A percentile compares a stretch with the other conserved stretches of the same genome.
These are phyloP conservation scores for Meiosimyza platycephala DNA, from an alignment of 2,888 invertebrate genomes.

Conservation along the genomic window DNA sequence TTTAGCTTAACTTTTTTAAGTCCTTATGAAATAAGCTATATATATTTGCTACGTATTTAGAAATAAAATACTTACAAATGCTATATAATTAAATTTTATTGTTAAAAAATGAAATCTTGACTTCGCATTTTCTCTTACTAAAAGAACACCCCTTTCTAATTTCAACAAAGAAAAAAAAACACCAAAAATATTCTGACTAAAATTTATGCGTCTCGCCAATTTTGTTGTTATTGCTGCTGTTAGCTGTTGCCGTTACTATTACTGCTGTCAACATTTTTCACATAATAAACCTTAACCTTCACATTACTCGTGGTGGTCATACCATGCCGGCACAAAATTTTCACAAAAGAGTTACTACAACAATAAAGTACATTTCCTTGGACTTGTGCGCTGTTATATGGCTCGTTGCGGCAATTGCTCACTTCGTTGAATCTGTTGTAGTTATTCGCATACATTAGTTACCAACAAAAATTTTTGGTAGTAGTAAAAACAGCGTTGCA, in stretches of 20 bases:
- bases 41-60: no score
- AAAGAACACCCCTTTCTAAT: background rate
- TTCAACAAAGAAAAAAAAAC: background rate
- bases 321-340: no score
- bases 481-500: no score
- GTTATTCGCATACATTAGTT: no score
- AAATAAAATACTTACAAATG: no score
- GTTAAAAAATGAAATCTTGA: background rate
- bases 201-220: constrained; percentile 22
- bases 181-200: background rate
- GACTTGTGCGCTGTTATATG: no score
- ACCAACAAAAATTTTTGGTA: no score
- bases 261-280: background rate
- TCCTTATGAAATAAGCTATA: no score
- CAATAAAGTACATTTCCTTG: background rate
- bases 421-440: no score
- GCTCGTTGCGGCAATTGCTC: no score
- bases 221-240: constrained; percentile 19
- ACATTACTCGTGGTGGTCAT: constrained; percentile 12
- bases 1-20: no score
- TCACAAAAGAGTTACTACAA: background rate
- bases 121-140: background rate
- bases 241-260: background rate
- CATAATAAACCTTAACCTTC: constrained; percentile 25
- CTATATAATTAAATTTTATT: no score